phyloP scores from a whole-genome alignment of 2,888 invertebrate species.

The Spilarctia lutea region DNA sequence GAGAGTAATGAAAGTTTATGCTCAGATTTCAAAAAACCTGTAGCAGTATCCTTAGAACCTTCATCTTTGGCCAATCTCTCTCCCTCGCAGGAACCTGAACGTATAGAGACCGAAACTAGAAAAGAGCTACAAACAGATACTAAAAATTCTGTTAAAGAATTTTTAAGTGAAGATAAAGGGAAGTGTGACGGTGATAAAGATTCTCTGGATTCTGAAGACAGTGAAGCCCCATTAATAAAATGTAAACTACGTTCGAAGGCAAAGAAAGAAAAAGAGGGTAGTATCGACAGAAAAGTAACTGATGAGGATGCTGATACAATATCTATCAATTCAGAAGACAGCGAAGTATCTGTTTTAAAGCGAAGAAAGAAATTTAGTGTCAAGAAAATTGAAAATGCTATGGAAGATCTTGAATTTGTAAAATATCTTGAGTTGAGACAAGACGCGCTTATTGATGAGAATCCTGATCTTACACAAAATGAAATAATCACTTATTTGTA shows the following conservation, averaged over 20 bases:
- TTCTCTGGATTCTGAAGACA: slow-evolving; percentile 54
- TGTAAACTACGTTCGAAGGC: slow-evolving; percentile 48
- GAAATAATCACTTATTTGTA: slow-evolving; percentile 82
- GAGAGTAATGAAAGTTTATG: background rate
- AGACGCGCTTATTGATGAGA: slow-evolving; percentile 81
- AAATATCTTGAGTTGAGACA: slow-evolving; percentile 81
- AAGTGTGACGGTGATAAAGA: slow-evolving; percentile 45
- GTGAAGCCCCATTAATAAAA: slow-evolving; percentile 46
- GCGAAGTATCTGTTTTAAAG: slow-evolving; percentile 57
- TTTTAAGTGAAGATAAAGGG: slow-evolving; percentile 11
- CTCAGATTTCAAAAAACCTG: background rate
- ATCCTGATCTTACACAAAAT: slow-evolving; percentile 81
- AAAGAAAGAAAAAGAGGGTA: slow-evolving; percentile 35
- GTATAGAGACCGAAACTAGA: background rate
- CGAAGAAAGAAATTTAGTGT: slow-evolving; percentile 52
- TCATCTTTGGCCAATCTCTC: background rate
- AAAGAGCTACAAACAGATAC: slow-evolving; percentile 15
- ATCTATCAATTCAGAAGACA: slow-evolving; percentile 55
- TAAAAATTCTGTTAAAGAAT: slow-evolving; percentile 24
- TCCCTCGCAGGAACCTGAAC: background rate
- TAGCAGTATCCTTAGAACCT: background rate
- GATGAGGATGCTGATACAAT: slow-evolving; percentile 55
- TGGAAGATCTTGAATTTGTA: slow-evolving; percentile 78
- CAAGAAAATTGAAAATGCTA: slow-evolving; percentile 48
- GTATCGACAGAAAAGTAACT: slow-evolving; percentile 43